A percentile compares a stretch with the other conserved stretches of the same genome.
phyloP scores from a whole-genome alignment of 2,888 invertebrate species.

The Philereme transversata region DNA sequence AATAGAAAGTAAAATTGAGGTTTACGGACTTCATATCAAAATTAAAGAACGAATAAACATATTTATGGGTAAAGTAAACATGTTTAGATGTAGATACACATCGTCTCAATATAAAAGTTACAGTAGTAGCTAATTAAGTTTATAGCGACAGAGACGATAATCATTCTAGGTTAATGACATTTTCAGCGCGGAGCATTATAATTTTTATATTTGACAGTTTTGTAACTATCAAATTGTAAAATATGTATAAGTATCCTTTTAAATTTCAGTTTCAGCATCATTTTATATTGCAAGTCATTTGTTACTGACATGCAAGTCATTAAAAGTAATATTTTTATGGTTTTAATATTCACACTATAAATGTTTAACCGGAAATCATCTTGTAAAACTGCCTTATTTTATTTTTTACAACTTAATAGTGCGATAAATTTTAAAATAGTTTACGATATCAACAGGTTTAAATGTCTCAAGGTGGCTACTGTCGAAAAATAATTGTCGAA shows the following conservation, averaged over 20 bases:
- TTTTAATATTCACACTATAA: slow-evolving; percentile 26
- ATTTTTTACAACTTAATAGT: slow-evolving; percentile 12
- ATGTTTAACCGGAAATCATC: slow-evolving; percentile 33
- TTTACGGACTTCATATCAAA: slow-evolving; percentile 1
- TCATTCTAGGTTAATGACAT: slow-evolving; percentile 18
- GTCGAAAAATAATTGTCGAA: too few species aligned
- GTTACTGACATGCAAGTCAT: slow-evolving; percentile 29
- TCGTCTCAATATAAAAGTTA: slow-evolving; percentile 1
- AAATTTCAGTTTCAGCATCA: slow-evolving; percentile 24
- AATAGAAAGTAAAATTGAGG: slow-evolving; percentile 11
- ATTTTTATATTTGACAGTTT: slow-evolving; percentile 12
- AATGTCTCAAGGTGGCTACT: slow-evolving; percentile 1
- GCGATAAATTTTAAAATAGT: slow-evolving; percentile 19
- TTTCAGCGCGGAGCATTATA: slow-evolving; percentile 11
- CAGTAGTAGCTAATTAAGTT: slow-evolving; percentile 8
- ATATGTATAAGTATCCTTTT: slow-evolving; percentile 12
- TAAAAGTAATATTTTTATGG: slow-evolving; percentile 31
- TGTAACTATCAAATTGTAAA: slow-evolving; percentile 18
- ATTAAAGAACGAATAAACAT: not conserved
- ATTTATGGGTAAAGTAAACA: slow-evolving; percentile 1
- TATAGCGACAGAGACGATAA: slow-evolving; percentile 13
- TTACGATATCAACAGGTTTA: slow-evolving; percentile 14
- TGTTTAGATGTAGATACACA: not conserved
- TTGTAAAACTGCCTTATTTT: slow-evolving; percentile 24
- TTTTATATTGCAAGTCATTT: slow-evolving; percentile 33